Base-by-base conservation (phyloP, 2,797 vertebrate species). In the Pangasius krempfi region DNA sequence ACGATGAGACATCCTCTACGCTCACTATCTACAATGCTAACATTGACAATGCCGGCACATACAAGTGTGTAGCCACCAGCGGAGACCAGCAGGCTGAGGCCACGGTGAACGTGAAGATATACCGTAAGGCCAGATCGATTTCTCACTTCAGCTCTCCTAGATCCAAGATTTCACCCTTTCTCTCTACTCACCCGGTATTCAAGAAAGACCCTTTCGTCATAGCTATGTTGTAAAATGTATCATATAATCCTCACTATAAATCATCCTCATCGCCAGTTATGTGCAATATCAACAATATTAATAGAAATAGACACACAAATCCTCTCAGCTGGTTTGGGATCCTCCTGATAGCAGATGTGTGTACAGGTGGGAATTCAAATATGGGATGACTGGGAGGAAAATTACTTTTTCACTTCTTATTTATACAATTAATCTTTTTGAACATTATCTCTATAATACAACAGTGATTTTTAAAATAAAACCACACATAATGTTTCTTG, bases 11-110 rank as follows among this genome's bases (percentile, higher is more conserved):
- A 44, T 97, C 98, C 0, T 98, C 98, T 87, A 98, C 97, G 0
- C 98, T 99, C 92, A 99, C 98, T 78, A 96, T 99, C 94, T 99
- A 99, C 94, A 98, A 97, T 0, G 98, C 97, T 60, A 95, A 97
- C 88, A 96, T 97, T 0, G 97, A 99, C 0, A 97, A 98, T 0
- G 98, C 97, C 0, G 99, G 99, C 89, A 97, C 97, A 30, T 99
- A 99, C 93, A 99, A 97, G 94, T 99, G 99, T 12, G 96, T 99
- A 58, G 98, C 98, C 90, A 96, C 96, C 50, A 94, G 87, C 0
- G 97, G 97, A 25, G 97, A 98, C 91, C 96, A 95, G 9, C 97
- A 98, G 88, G 97, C 94, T 0, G 98, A 99, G 94, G 96, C 98
- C 91, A 99, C 98, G 0, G 97, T 99, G 94, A 98, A 97, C 4